A percentile compares a stretch with the other conserved stretches of the same genome.
Evolutionary conservation across 2,888 invertebrate species (phyloP).

Genomic region (Brenthis daphne): DNA sequence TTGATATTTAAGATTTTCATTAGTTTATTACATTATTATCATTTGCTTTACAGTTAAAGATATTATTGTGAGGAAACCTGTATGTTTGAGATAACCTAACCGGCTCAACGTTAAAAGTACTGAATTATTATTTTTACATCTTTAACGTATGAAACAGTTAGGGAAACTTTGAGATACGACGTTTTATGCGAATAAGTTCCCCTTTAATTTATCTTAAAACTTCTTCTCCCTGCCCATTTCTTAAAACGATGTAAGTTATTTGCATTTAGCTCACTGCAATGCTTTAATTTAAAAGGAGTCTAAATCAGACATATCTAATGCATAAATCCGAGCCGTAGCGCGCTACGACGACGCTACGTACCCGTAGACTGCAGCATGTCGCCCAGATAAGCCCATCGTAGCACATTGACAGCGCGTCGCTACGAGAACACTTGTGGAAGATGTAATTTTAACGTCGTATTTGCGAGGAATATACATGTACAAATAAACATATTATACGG

Average conservation of each 20-base stretch:
- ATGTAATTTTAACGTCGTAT: neutral
- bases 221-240: too few relatives aligned
- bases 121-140: too few relatives aligned
- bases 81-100: too few relatives aligned
- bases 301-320: conserved; percentile 14
- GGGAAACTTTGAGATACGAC: too few relatives aligned
- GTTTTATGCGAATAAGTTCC: neutral
- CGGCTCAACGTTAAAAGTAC: too few relatives aligned
- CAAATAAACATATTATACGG: neutral
- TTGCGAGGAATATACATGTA: neutral
- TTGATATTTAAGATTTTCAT: too few relatives aligned
- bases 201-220: neutral
- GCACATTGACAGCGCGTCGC: conserved; percentile 32
- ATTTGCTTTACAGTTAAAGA: too few relatives aligned
- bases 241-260: neutral
- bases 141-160: too few relatives aligned
- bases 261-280: neutral
- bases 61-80: too few relatives aligned
- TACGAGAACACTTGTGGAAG: conserved; percentile 3
- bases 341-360: conserved; percentile 23
- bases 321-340: conserved; percentile 8
- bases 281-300: neutral
- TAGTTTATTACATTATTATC: too few relatives aligned
- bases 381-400: conserved; percentile 17
- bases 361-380: conserved; percentile 16